Percentiles rank a stretch among this genome's conserved stretches.
phyloP scores from a whole-genome alignment of 1,140 invertebrate genomes.

The Mamestra configurata region DNA sequence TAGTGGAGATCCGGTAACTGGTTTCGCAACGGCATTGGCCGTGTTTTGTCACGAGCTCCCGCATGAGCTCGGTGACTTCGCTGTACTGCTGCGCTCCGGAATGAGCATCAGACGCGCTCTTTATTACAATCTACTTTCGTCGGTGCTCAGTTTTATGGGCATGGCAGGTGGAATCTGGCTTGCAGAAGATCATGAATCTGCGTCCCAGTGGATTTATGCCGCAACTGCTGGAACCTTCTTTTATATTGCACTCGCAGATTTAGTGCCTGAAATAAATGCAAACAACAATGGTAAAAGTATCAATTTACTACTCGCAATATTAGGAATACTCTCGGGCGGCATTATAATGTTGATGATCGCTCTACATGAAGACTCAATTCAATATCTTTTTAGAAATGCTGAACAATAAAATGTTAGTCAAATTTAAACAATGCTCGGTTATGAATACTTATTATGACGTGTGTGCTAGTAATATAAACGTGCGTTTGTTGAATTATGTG shows the following conservation, averaged over 20 bases:
- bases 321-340: slow-evolving; percentile 91
- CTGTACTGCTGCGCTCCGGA: slow-evolving; percentile 92
- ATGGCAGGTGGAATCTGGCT: slow-evolving; percentile 92
- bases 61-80: slow-evolving; percentile 95
- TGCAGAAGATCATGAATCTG: slow-evolving; percentile 90
- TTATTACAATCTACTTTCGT: slow-evolving; percentile 92
- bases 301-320: slow-evolving; percentile 86
- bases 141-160: slow-evolving; percentile 92
- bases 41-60: slow-evolving; percentile 95
- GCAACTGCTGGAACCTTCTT: slow-evolving; percentile 94
- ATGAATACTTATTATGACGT: slow-evolving; percentile 35
- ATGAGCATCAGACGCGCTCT: slow-evolving; percentile 92
- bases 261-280: slow-evolving; percentile 90
- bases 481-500: not conserved
- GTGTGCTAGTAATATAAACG: slow-evolving; percentile 1
- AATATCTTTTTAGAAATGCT: slow-evolving; percentile 86
- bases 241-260: slow-evolving; percentile 94
- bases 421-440: slow-evolving; percentile 39
- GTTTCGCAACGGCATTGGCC: slow-evolving; percentile 93
- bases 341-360: slow-evolving; percentile 93
- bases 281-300: slow-evolving; percentile 81
- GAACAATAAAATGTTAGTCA: slow-evolving; percentile 73
- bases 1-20: slow-evolving; percentile 91
- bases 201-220: slow-evolving; percentile 93
- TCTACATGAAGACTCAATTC: slow-evolving; percentile 92